These are phyloP conservation scores for Parapristionchus giblindavisi DNA, from an alignment of 2,888 invertebrate species.

Conservation along the genomic window DNA sequence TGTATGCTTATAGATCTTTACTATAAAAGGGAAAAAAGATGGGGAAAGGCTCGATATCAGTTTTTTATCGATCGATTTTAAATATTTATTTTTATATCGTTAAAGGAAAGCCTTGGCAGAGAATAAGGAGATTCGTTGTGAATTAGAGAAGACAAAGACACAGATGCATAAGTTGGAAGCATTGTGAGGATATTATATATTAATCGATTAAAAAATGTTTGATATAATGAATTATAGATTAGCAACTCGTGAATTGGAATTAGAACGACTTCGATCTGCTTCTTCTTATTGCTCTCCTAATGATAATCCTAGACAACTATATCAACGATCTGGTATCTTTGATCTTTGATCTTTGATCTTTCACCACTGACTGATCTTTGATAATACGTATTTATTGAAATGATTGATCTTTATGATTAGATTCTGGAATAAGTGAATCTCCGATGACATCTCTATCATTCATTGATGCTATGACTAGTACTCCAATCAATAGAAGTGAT, in stretches of 20 bases:
- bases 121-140: slow-evolving; percentile 10
- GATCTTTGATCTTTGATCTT: no score
- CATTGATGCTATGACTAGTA: slow-evolving; percentile 35
- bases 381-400: background rate
- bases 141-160: slow-evolving; percentile 21
- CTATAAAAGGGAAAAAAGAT: background rate
- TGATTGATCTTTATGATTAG: background rate
- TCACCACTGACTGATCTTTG: no score
- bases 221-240: background rate
- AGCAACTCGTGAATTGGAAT: slow-evolving; percentile 26
- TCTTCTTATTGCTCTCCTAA: slow-evolving; percentile 10
- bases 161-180: slow-evolving; percentile 24
- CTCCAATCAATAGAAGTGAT: slow-evolving; percentile 28
- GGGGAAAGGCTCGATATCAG: background rate
- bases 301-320: background rate
- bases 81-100: background rate
- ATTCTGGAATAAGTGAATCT: slow-evolving; percentile 29
- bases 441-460: slow-evolving; percentile 34
- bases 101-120: slow-evolving; percentile 30
- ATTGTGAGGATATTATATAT: slow-evolving; percentile 12
- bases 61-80: background rate
- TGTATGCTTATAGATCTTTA: background rate
- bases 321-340: slow-evolving; percentile 26
- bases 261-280: slow-evolving; percentile 14
- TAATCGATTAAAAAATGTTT: background rate